Evolutionary conservation across 2,113 vertebrate species (phyloP).

Genomic region (Excalfactoria chinensis): DNA sequence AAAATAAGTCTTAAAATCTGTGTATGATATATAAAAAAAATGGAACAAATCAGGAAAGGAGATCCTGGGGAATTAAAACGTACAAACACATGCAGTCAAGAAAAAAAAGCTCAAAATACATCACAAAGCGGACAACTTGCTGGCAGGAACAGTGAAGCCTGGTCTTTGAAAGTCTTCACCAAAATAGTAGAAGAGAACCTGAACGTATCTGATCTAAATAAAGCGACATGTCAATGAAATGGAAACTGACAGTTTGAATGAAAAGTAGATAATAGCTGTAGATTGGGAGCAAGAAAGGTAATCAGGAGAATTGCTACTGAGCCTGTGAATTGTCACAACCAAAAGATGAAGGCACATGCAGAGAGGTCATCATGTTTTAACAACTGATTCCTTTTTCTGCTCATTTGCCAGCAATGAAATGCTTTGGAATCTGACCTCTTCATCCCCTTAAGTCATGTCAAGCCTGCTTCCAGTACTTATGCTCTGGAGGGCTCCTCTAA

Average conservation of each 20-base stretch:
- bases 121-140: neutral
- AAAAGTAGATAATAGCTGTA: neutral
- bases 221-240: neutral
- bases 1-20: neutral
- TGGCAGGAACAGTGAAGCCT: neutral
- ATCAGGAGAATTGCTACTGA: neutral
- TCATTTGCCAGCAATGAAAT: neutral
- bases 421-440: too few relatives aligned
- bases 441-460: fast-evolving
- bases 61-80: neutral
- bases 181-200: neutral
- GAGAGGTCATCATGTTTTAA: fast-evolving
- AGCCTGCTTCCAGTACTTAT: neutral
- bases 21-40: neutral
- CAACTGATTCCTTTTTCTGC: neutral
- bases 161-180: neutral
- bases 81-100: neutral
- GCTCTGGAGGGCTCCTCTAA: neutral
- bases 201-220: neutral
- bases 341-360: neutral
- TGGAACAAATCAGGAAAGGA: neutral
- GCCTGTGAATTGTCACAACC: neutral
- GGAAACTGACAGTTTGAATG: neutral
- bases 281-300: neutral
- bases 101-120: neutral